Base-by-base conservation (phyloP, 92 coral and sea anemone genomes). In the Paragorgia papillata region DNA sequence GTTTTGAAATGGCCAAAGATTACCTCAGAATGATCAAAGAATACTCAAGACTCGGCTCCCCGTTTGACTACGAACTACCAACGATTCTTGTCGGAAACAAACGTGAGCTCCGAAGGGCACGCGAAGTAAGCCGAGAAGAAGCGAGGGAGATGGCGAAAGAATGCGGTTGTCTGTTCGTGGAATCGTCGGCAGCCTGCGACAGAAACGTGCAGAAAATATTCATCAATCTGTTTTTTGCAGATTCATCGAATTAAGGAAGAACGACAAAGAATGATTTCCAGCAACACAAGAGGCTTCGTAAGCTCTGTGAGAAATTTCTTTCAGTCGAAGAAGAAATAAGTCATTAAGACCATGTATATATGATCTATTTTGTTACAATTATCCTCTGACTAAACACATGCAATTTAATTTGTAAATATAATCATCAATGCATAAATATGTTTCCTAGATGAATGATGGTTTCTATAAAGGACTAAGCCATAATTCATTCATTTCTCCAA, bases 81-180 rank as follows among this genome's bases (percentile, higher is more conserved):
- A 89, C 90, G 57, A 80, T 95, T 29, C 86, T 95, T 31, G 97
- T 95, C 22, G 99, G 99, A 25, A 95, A 95, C 79, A 95, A 95
- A 57, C 73, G 92, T 56, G 99, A 95, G 58, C 87, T 90, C 39
- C 83, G 99, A 25, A 85, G 99, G 43, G 97, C 97, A 19, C 84
- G 99, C 40, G 43, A 83, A 9, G 99, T 95, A 3, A 65, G 86
- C 40, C 92, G 92, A 63, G 89, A 89, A 2, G 99, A 95, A 50
- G 99, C 95, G 0, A 82, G 95, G 3, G 90, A 86, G 35, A 86
- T 92, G 24, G 99, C 99, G 17, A 54, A 85, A 31, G 95, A 95
- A 79, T 91, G 80, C 57, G 86, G 89, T 28, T 95, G 99, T 57
- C 85, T 92, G 55, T 88, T 88, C 83, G 88, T 89, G 57, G 99